Percentiles rank a stretch among this genome's conserved stretches.
Conservation (phyloP, 2,888 invertebrate genomes). For the Matsumyia berberina region DNA sequence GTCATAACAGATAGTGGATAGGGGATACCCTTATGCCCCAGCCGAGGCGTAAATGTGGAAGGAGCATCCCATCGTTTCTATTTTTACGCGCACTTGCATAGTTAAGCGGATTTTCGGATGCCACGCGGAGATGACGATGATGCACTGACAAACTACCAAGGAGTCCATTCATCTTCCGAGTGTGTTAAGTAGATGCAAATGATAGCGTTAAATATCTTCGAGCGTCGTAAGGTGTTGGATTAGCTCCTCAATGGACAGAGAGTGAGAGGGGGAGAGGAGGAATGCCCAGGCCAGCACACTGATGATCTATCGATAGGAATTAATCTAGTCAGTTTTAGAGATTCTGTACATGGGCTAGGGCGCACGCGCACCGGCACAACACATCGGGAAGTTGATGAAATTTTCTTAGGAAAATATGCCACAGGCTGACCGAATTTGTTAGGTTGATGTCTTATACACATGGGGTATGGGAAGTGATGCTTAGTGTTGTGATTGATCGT, state of each 20-base stretch:
- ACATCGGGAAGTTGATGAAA: constrained; percentile 59
- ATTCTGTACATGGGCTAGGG: constrained; percentile 30
- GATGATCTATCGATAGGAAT: constrained; percentile 73
- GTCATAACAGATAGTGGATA: constrained; percentile 66
- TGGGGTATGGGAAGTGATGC: constrained; percentile 38
- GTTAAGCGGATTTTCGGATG: constrained; percentile 63
- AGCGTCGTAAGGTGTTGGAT: constrained; percentile 69
- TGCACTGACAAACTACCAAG: constrained; percentile 73
- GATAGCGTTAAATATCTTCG: constrained; percentile 75
- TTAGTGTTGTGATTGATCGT: constrained; percentile 47
- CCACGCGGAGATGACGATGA: constrained; percentile 42
- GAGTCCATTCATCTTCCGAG: constrained; percentile 69
- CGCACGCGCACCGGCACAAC: constrained; percentile 34
- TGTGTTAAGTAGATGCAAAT: constrained; percentile 76
- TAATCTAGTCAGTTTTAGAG: constrained; percentile 68
- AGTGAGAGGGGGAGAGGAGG: constrained; percentile 42
- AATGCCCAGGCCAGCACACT: constrained; percentile 32
- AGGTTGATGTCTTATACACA: constrained; percentile 23
- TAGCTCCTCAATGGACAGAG: constrained; percentile 65
- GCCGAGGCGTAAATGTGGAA: constrained; percentile 65
- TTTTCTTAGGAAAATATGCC: constrained; percentile 70
- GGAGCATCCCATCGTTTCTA: constrained; percentile 59
- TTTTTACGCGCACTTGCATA: constrained; percentile 55
- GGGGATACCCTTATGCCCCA: constrained; percentile 57
- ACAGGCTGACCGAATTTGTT: constrained; percentile 67